Evolutionary conservation across 2,797 vertebrate genomes (phyloP).

Genomic region (Rhynchotus rufescens): DNA sequence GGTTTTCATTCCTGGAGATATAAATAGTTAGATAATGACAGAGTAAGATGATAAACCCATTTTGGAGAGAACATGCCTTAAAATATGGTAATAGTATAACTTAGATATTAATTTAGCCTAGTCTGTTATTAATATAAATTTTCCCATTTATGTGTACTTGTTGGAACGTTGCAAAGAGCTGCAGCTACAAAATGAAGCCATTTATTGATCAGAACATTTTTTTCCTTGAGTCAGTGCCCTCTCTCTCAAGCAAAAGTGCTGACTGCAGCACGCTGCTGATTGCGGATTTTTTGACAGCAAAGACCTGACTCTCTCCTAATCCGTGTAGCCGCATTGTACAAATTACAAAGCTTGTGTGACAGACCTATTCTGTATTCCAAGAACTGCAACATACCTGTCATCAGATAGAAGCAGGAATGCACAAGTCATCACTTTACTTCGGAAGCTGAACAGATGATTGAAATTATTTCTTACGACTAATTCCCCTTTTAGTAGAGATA

Average conservation of each 20-base stretch:
- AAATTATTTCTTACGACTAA: constrained; percentile 84
- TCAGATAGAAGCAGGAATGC: constrained; percentile 73
- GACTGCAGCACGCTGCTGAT: constrained; percentile 82
- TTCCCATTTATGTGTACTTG: neutral
- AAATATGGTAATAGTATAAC: neutral
- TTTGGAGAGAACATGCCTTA: neutral
- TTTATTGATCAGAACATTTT: constrained; percentile 78
- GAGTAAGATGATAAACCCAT: neutral
- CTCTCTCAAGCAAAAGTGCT: constrained; percentile 77
- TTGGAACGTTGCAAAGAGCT: constrained; percentile 44
- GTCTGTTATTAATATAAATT: neutral
- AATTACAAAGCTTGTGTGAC: constrained; percentile 79
- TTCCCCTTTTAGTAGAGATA: constrained; percentile 84
- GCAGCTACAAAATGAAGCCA: constrained; percentile 46
- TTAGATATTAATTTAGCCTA: neutral
- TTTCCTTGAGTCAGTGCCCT: constrained; percentile 60
- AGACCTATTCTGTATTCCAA: constrained; percentile 77
- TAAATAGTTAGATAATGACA: neutral
- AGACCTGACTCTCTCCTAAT: constrained; percentile 80
- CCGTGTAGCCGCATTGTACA: constrained; percentile 77
- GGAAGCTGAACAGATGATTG: constrained; percentile 80
- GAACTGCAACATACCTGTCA: constrained; percentile 80
- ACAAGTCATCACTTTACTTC: constrained; percentile 78
- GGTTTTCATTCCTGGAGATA: neutral
- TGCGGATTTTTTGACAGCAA: constrained; percentile 81